Evolutionary conservation across 2,113 vertebrate genomes (phyloP).

Genomic region (Malurus alboscapulatus): DNA sequence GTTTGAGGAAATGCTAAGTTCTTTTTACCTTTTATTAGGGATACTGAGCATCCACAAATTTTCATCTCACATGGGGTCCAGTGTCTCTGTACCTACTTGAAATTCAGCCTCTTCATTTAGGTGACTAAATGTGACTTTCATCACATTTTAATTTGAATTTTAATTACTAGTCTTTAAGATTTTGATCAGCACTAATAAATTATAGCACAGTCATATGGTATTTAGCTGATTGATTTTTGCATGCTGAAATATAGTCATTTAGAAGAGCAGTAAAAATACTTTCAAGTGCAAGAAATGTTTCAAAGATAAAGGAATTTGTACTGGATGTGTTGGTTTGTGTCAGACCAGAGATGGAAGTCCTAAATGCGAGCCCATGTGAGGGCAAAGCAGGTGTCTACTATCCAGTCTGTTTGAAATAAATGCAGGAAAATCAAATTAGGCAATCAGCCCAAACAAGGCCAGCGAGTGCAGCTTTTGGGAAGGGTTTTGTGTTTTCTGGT

Average conservation of each 20-base stretch:
- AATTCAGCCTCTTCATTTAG: slow-evolving; percentile 45
- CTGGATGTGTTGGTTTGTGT: background rate
- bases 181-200: slow-evolving; percentile 64
- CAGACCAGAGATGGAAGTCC: background rate
- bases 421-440: background rate
- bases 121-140: slow-evolving; percentile 56
- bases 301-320: background rate
- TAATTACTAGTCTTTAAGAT: slow-evolving; percentile 64
- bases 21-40: background rate
- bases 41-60: background rate
- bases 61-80: background rate
- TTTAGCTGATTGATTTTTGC: slow-evolving; percentile 59
- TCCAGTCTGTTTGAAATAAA: background rate
- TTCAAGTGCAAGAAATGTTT: background rate
- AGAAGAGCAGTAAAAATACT: slow-evolving; percentile 36
- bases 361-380: background rate
- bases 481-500: background rate
- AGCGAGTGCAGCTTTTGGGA: background rate
- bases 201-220: slow-evolving; percentile 42
- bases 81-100: background rate
- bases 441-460: background rate
- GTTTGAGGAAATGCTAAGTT: background rate
- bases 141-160: slow-evolving; percentile 64
- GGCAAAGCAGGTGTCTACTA: background rate
- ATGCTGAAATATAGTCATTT: slow-evolving; percentile 38